Percentiles rank a stretch among this genome's conserved stretches.
Evolutionary conservation across 2,113 vertebrate species (phyloP).

Genomic region (Promerops cafer): DNA sequence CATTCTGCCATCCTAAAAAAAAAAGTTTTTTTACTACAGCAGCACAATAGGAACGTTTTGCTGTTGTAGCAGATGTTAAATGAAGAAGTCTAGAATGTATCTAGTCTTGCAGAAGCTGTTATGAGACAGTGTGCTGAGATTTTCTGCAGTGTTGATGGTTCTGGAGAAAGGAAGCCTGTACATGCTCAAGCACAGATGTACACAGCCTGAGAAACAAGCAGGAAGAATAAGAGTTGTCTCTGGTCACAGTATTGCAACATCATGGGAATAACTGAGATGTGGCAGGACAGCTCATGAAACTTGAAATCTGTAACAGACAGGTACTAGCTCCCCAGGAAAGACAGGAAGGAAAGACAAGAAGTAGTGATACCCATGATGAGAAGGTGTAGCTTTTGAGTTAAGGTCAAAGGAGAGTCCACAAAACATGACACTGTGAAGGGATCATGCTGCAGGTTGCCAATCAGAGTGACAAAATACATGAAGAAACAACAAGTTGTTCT

Average conservation of each 20-base stretch:
- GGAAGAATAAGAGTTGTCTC: not conserved
- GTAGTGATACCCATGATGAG: not conserved
- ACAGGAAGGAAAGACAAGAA: not conserved
- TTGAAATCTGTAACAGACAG: not conserved
- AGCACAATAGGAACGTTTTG: not conserved
- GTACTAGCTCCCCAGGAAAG: not conserved
- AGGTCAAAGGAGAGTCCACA: not conserved
- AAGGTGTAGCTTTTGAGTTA: not conserved
- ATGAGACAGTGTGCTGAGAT: rapidly evolving
- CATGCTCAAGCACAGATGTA: not conserved
- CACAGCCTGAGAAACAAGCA: not conserved
- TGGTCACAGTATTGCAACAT: not conserved
- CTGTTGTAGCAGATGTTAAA: not conserved
- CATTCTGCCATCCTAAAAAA: not conserved
- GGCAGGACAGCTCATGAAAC: not conserved
- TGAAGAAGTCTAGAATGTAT: not conserved
- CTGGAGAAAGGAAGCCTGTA: not conserved
- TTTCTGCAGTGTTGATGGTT: not conserved
- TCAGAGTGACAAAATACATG: not conserved
- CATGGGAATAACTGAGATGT: not conserved
- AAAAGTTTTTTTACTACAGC: not conserved
- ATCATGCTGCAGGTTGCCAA: not conserved
- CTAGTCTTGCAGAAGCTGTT: not conserved
- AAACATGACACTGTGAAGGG: not conserved
- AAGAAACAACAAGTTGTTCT: not conserved